Percentiles rank a stretch among this genome's conserved stretches.
Conservation (phyloP, 2,113 vertebrate genomes). For the Trichechus manatus region DNA sequence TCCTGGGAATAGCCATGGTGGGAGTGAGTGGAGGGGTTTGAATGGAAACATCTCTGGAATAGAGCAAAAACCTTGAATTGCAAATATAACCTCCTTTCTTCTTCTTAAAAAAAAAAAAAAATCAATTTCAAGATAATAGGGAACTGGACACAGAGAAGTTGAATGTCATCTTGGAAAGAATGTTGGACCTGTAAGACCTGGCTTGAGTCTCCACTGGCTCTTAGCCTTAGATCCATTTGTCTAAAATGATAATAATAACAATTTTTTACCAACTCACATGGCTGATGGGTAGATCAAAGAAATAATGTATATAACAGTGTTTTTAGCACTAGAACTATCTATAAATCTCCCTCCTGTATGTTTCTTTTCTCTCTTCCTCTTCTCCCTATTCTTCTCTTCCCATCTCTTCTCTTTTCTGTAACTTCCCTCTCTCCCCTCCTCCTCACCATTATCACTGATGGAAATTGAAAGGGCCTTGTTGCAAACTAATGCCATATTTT, state of each 20-base stretch:
- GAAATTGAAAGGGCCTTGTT: neutral
- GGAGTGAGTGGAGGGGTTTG: neutral
- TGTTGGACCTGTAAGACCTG: conserved; percentile 37
- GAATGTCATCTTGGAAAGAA: conserved; percentile 70
- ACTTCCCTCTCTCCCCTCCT: neutral
- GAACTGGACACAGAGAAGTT: neutral
- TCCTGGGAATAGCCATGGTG: neutral
- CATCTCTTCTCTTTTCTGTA: neutral
- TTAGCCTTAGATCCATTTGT: conserved; percentile 62
- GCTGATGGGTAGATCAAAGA: conserved; percentile 43
- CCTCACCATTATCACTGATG: neutral
- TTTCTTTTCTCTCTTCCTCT: conserved; percentile 23
- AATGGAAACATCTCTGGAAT: conserved; percentile 30
- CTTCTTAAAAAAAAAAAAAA: conserved; percentile 20
- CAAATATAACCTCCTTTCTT: conserved; percentile 47
- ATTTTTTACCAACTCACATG: conserved; percentile 23
- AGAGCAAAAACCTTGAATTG: neutral
- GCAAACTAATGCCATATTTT: neutral
- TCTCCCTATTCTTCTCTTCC: neutral
- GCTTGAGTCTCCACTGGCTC: conserved; percentile 56
- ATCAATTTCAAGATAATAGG: conserved; percentile 56
- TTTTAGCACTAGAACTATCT: conserved; percentile 8
- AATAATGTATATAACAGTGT: neutral
- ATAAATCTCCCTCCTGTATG: neutral
- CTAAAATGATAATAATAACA: conserved; percentile 62